Conservation (phyloP, 2,888 invertebrate species). For the Iselma pallidipennis region DNA sequence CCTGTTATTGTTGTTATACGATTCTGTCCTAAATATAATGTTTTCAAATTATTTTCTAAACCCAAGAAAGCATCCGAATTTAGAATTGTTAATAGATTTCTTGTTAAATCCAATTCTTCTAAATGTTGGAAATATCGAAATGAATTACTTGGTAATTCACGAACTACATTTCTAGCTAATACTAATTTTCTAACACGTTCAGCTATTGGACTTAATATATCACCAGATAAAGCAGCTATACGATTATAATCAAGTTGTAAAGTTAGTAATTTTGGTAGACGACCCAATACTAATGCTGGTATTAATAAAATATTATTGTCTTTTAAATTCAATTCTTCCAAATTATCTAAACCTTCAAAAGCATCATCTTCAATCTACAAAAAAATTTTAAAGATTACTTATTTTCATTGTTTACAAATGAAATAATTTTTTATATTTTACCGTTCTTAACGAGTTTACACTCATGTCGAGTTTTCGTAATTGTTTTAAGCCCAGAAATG, state of each 20-base stretch:
- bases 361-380: conserved; percentile 85
- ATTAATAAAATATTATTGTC: conserved; percentile 88
- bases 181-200: conserved; percentile 71
- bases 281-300: conserved; percentile 80
- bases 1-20: conserved; percentile 70
- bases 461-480: conserved; percentile 79
- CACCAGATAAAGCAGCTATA: conserved; percentile 81
- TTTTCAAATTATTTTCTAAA: conserved; percentile 71
- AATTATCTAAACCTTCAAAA: conserved; percentile 77
- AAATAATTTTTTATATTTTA: conserved; percentile 55
- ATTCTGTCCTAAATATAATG: conserved; percentile 75
- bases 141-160: conserved; percentile 80
- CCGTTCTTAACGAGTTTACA: conserved; percentile 84
- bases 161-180: conserved; percentile 81
- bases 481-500: conserved; percentile 74
- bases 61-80: conserved; percentile 77
- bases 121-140: conserved; percentile 79
- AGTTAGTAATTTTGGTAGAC: conserved; percentile 73
- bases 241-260: conserved; percentile 84
- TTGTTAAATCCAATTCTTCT: conserved; percentile 73
- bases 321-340: conserved; percentile 76
- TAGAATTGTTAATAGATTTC: conserved; percentile 74
- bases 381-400: conserved; percentile 8
- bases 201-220: conserved; percentile 74
- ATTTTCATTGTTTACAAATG: not conserved